phyloP scores from a whole-genome alignment of 1,140 invertebrate genomes.

The Pteromalus puparum region DNA sequence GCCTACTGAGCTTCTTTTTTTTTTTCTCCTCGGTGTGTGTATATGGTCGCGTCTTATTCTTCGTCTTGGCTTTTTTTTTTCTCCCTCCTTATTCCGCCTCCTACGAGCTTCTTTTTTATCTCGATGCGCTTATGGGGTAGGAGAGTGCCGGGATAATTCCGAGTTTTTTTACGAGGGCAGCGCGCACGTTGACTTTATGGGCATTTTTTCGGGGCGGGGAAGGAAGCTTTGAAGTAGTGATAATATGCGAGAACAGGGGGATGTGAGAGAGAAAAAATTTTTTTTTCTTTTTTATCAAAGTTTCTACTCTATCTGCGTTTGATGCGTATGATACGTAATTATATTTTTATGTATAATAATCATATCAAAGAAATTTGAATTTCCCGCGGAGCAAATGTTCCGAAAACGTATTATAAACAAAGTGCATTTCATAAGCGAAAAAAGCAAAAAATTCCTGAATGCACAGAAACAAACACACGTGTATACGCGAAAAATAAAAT shows the following conservation, averaged over 20 bases:
- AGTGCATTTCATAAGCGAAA: no score
- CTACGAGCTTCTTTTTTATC: not conserved
- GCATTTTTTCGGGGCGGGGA: not conserved
- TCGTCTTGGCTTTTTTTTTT: not conserved
- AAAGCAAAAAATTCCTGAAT: no score
- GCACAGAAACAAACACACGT: no score
- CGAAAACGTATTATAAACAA: no score
- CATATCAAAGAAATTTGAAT: no score
- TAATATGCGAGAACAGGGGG: constrained; percentile 5
- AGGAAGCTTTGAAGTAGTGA: not conserved
- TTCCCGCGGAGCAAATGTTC: no score
- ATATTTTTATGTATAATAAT: no score
- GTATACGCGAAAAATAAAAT: no score
- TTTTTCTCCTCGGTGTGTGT: not conserved
- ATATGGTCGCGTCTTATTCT: no score
- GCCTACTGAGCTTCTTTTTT: not conserved
- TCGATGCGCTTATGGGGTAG: not conserved
- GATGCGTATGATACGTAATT: not conserved
- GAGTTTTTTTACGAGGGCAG: constrained; percentile 25
- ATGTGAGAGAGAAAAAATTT: no score
- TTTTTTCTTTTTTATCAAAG: not conserved
- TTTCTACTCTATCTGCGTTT: no score
- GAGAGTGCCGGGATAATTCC: not conserved
- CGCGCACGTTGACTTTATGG: not conserved
- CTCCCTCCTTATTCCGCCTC: not conserved